Evolutionary conservation across 2,888 invertebrate genomes (phyloP).

Genomic region (Neoitamus cyanurus): DNA sequence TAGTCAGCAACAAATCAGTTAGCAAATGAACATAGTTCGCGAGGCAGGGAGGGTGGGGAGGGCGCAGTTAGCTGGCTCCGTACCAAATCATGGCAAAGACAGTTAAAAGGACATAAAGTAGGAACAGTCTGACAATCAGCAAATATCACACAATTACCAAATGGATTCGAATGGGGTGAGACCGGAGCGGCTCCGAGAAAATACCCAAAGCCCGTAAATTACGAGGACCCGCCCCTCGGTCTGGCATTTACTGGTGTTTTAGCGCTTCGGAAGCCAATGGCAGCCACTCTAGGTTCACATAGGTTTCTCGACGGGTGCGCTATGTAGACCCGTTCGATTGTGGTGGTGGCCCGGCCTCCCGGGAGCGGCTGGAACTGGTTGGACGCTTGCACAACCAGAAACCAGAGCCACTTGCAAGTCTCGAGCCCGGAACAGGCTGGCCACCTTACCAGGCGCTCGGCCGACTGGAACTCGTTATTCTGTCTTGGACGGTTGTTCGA

Average conservation of each 20-base stretch:
- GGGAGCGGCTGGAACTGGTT: constrained; percentile 12
- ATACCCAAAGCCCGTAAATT: constrained; percentile 1
- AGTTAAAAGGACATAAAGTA: constrained; percentile 44
- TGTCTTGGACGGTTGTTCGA: constrained; percentile 65
- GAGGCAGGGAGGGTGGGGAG: background rate
- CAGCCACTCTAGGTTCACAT: background rate
- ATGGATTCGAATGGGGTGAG: constrained; percentile 35
- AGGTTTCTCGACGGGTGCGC: background rate
- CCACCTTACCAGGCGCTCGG: background rate
- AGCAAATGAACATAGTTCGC: constrained; percentile 17
- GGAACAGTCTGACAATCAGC: constrained; percentile 50
- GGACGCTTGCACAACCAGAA: background rate
- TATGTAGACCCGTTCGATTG: background rate
- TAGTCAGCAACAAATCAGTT: constrained; percentile 43
- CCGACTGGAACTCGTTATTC: constrained; percentile 58
- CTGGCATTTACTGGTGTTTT: background rate
- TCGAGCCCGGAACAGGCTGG: background rate
- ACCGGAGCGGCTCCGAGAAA: background rate
- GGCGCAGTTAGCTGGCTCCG: background rate
- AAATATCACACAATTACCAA: constrained; percentile 48
- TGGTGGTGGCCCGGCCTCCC: background rate
- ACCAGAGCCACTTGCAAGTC: background rate
- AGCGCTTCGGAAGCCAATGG: constrained; percentile 21
- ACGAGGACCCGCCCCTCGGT: constrained; percentile 3
- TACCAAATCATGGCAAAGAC: background rate